These are phyloP conservation scores for Brotula barbata DNA, from an alignment of 2,797 vertebrate genomes.

Conservation along the genomic window DNA sequence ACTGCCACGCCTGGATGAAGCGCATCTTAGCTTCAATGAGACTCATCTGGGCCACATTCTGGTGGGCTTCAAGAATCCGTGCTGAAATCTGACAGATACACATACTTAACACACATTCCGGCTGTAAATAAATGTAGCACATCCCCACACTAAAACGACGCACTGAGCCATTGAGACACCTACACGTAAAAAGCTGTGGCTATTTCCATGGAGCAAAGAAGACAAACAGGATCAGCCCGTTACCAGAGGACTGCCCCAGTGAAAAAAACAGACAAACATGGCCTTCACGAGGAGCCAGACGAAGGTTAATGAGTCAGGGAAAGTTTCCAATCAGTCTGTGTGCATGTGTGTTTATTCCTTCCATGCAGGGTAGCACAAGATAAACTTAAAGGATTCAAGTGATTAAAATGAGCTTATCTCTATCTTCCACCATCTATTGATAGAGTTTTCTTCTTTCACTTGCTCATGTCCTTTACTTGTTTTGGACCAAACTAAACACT, in stretches of 20 bases:
- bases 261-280: conserved; percentile 31
- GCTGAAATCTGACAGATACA: conserved; percentile 86
- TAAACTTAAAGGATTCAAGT: no score
- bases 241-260: conserved; percentile 29
- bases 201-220: conserved; percentile 21
- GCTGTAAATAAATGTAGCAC: conserved; percentile 32
- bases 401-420: no score
- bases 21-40: conserved; percentile 99
- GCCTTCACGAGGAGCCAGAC: conserved; percentile 9
- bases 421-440: not conserved
- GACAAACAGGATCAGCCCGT: conserved; percentile 25
- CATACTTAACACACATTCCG: not conserved
- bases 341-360: conserved; percentile 3
- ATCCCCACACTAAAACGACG: conserved; percentile 38
- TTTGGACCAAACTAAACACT: not conserved
- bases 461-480: no score
- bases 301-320: conserved; percentile 30
- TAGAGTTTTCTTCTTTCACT: no score
- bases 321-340: conserved; percentile 22
- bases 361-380: not conserved
- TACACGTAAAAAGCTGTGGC: conserved; percentile 31
- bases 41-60: conserved; percentile 99
- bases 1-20: conserved; percentile 98
- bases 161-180: conserved; percentile 20
- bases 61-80: conserved; percentile 96